Conservation (phyloP, 1,140 invertebrate species). For the Amphibalanus amphitrite region DNA sequence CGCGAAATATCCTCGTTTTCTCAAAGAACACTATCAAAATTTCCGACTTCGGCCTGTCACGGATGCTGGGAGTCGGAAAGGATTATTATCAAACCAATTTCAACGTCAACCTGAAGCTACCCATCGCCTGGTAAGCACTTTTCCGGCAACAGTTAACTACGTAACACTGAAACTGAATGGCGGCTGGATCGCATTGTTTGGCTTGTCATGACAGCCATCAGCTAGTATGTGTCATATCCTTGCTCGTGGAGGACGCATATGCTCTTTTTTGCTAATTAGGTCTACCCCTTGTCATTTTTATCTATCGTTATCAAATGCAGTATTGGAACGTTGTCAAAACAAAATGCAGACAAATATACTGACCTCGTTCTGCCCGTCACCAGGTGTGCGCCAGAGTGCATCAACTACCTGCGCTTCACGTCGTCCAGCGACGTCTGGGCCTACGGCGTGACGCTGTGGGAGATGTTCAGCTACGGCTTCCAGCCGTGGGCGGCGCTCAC, state of each 20-base stretch:
- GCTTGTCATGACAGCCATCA: no score
- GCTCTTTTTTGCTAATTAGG: no score
- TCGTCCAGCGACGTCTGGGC: slow-evolving; percentile 95
- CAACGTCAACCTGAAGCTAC: slow-evolving; percentile 90
- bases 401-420: slow-evolving; percentile 88
- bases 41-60: slow-evolving; percentile 89
- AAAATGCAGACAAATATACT: no score
- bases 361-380: slow-evolving; percentile 13
- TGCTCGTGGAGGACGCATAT: no score
- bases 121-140: slow-evolving; percentile 75
- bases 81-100: slow-evolving; percentile 99
- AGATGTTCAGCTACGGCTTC: slow-evolving; percentile 96
- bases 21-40: slow-evolving; percentile 94
- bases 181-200: no score
- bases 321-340: no score
- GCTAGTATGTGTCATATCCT: no score
- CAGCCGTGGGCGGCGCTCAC: slow-evolving; percentile 93
- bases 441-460: slow-evolving; percentile 95
- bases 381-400: slow-evolving; percentile 92
- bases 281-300: no score
- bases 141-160: no score
- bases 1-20: slow-evolving; percentile 88
- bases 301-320: no score
- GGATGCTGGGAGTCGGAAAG: slow-evolving; percentile 90
- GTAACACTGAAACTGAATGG: no score